These are phyloP conservation scores for Agonopterix heracliana DNA, from an alignment of 2,888 invertebrate genomes.

Conservation along the genomic window DNA sequence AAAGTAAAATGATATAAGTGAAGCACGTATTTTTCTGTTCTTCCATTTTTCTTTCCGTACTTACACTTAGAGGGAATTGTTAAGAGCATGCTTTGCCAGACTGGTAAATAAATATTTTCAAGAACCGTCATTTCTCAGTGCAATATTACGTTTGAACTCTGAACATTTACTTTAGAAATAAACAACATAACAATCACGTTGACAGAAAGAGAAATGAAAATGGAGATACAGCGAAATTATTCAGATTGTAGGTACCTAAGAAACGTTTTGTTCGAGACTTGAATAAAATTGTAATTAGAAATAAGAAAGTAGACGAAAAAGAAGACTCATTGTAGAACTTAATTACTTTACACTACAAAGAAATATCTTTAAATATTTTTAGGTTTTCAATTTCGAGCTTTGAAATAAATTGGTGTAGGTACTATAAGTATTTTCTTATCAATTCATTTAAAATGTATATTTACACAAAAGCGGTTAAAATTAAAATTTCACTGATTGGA, in stretches of 20 bases:
- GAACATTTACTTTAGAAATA: too few relatives aligned
- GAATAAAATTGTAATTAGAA: neutral
- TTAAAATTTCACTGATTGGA: too few relatives aligned
- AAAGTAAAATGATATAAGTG: conserved; percentile 28
- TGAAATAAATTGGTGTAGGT: too few relatives aligned
- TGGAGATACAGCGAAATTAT: conserved; percentile 4
- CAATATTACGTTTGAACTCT: neutral
- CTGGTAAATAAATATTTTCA: conserved; percentile 14
- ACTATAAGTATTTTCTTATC: too few relatives aligned
- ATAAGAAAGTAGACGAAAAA: too few relatives aligned
- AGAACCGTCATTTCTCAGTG: conserved; percentile 8
- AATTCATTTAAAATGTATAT: too few relatives aligned
- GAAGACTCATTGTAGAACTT: too few relatives aligned
- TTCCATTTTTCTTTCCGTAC: conserved; percentile 22
- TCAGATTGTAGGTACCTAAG: neutral
- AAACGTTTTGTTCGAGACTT: neutral
- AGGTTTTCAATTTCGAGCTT: too few relatives aligned
- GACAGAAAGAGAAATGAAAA: conserved; percentile 6
- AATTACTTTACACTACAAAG: too few relatives aligned
- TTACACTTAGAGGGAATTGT: conserved; percentile 14
- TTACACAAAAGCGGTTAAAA: too few relatives aligned
- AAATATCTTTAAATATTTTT: too few relatives aligned
- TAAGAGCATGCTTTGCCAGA: conserved; percentile 18
- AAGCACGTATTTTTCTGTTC: conserved; percentile 25
- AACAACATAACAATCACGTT: neutral